Evolutionary conservation across 2,113 vertebrate genomes (phyloP).

Genomic region (Pungitius pungitius): DNA sequence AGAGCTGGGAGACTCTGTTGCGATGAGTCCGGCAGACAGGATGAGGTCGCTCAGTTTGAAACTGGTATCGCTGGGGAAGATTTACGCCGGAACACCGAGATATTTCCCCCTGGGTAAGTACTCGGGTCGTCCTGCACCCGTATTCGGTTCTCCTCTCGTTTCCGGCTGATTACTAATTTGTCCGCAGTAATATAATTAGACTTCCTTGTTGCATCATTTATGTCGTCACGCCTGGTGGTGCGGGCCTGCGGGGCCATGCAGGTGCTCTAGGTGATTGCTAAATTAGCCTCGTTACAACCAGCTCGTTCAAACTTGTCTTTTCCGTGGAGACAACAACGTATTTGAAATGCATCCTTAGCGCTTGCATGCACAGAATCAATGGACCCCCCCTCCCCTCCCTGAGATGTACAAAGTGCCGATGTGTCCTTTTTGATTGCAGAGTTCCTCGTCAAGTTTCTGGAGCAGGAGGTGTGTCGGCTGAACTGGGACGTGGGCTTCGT

Average conservation of each 20-base stretch:
- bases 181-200: conserved; percentile 50
- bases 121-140: conserved; percentile 19
- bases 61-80: conserved; percentile 91
- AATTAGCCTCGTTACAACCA: conserved; percentile 45
- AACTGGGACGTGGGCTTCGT: conserved; percentile 96
- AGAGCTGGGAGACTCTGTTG: conserved; percentile 89
- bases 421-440: conserved; percentile 76
- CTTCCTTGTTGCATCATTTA: conserved; percentile 48
- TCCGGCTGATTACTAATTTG: conserved; percentile 37
- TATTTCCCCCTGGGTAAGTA: conserved; percentile 94
- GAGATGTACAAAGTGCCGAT: background rate
- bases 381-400: background rate
- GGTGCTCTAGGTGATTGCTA: conserved; percentile 27
- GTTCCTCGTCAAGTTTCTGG: conserved; percentile 92
- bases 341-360: conserved; percentile 3
- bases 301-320: conserved; percentile 56
- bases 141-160: conserved; percentile 30
- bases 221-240: conserved; percentile 30
- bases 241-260: conserved; percentile 34
- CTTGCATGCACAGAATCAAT: background rate
- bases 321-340: conserved; percentile 26
- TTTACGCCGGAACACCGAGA: conserved; percentile 93
- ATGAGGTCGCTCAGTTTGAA: conserved; percentile 95
- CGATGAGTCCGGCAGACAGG: conserved; percentile 87
- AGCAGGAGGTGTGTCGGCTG: conserved; percentile 92